Base-by-base conservation (phyloP, 2,113 vertebrate genomes). In the Megalops atlanticus region DNA sequence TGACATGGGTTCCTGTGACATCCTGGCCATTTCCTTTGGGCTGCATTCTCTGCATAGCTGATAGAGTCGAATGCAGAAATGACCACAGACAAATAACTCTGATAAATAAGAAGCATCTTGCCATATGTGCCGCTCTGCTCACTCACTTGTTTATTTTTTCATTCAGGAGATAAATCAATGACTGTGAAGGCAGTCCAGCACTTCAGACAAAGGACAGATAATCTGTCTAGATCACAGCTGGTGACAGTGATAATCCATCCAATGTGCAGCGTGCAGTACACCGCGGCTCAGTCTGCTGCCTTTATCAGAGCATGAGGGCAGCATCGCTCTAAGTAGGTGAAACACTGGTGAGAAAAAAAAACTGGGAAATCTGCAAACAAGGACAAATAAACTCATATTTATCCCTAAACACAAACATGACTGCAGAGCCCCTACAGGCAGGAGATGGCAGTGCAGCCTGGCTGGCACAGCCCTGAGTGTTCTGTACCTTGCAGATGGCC, bases 191-290 rank as follows among this genome's bases (percentile, higher is more conserved):
- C 85, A 83, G 90, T 89, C 86, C 90, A 79, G 89, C 21, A 74
- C 76, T 33, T 35, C 52, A 3, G 74, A 49, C 68, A 73, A 49
- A 52, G 64, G 58, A 64, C 76, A 69, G 82, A 88, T 89, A 92
- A 91, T 92, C 92, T 89, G 89, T 91, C 89, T 91, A 82, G 79
- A 92, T 92, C 91, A 89, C 85, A 89, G 89, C 89, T 90, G 87
- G 89, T 85, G 88, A 90, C 88, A 87, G 89, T 91, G 91, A 92
- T 93, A 93, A 94, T 91, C 89, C 85, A 85, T 91, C 92, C 91
- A 87, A 89, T 89, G 89, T 84, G 80, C 78, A 79, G 86, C 85
- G 90, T 88, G 76, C 89, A 71, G 80, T 83, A 81, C 33, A 73
- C 38, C 31, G n/a, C 75, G 80, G 45, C 80, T 83, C 79, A 12